A percentile compares a stretch with the other conserved stretches of the same genome.
Evolutionary conservation across 2,888 invertebrate genomes (phyloP).

Genomic region (Smittia sp.): DNA sequence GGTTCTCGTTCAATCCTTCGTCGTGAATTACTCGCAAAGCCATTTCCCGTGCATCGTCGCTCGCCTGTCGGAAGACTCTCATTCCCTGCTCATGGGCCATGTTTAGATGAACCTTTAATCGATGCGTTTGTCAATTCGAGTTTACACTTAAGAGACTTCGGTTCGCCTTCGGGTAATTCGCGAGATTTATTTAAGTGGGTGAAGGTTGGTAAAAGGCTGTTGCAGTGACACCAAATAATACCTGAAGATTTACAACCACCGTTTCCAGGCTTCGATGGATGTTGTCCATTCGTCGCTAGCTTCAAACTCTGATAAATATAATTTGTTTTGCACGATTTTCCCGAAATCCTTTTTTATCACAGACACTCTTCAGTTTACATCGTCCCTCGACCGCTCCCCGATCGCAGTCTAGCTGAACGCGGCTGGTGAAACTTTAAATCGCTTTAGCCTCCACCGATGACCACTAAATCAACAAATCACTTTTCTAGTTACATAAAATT

Average conservation of each 20-base stretch:
- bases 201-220: background rate
- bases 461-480: too few species aligned
- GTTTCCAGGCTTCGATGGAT: background rate
- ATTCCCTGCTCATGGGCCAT: conserved; percentile 44
- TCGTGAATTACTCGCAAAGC: conserved; percentile 43
- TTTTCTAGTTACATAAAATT: too few species aligned
- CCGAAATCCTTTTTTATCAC: background rate
- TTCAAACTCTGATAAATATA: background rate
- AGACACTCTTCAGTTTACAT: background rate
- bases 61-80: conserved; percentile 43
- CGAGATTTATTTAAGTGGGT: background rate
- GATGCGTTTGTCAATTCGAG: background rate
- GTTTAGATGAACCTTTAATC: conserved; percentile 44
- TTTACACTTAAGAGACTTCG: background rate
- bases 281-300: background rate
- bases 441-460: too few species aligned
- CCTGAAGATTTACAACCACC: background rate
- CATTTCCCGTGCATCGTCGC: conserved; percentile 43
- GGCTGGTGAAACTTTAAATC: too few species aligned
- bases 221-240: background rate
- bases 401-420: too few species aligned
- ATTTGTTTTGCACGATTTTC: background rate
- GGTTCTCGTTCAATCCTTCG: conserved; percentile 41
- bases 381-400: too few species aligned
- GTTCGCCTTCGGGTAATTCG: background rate